Base-by-base conservation (phyloP, 2,888 invertebrate genomes). In the Hipparchia sbordonii region DNA sequence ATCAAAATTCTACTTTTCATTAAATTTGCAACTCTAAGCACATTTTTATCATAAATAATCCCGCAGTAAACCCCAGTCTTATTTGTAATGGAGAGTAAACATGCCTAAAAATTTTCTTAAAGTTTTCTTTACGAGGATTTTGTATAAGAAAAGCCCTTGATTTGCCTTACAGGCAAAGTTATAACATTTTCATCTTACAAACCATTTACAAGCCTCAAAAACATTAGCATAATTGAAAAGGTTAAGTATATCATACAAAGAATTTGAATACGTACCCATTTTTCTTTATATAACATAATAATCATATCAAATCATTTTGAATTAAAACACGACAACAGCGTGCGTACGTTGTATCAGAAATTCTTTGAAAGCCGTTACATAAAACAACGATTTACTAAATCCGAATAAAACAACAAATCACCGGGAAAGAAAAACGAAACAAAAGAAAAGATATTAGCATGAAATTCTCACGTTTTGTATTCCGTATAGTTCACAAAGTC, bases 391-490 rank as follows among this genome's bases (percentile, higher is more conserved):
- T 67, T 67, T 57, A 57, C n/a, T 23, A 39, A 67, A 67, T 46
- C 54, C 45, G 9, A 6, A 13, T 57, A 9, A 67, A 56, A 13
- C 45, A 72, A 72, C 68, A 80, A 83, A 79, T 79, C 79, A 74
- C 33, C 33, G 23, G 77, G 82, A 79, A 82, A 79, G 73, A 79
- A 79, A 74, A 74, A 70, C 74, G 73, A 78, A 79, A 57, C 67
- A 82, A 82, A 62, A 39, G 52, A 56, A 39, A 69, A 60, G 13
- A 39, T 67, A 73, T 67, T 73, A 67, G 82, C 82, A 77, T 76
- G 76, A 69, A 83, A 80, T 77, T 83, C 90, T 91, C 84, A 91
- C 90, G 79, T 84, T 82, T 84, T 82, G 77, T 84, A 85, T 87
- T 84, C 71, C 73, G 59, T 66, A 72, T 67, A 51, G 69, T 73